phyloP scores from a whole-genome alignment of 2,797 vertebrate genomes.

The Tadarida brasiliensis region DNA sequence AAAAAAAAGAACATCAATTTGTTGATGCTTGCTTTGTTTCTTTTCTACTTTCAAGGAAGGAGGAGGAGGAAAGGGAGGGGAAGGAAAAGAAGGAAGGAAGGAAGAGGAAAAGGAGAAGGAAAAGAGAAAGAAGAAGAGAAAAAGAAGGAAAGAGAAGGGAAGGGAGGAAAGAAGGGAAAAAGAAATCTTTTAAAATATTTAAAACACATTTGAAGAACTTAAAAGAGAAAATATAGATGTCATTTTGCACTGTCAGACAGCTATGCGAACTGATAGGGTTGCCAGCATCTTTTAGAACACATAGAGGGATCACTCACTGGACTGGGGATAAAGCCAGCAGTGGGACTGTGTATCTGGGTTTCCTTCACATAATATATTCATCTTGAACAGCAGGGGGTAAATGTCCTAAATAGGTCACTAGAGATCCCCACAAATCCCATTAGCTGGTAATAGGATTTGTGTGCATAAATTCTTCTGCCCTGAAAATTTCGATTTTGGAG shows the following conservation, averaged over 20 bases:
- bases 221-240: constrained; percentile 41
- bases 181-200: neutral
- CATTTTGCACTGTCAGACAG: constrained; percentile 42
- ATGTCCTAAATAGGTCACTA: constrained; percentile 73
- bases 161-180: neutral
- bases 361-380: constrained; percentile 72
- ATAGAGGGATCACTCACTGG: neutral
- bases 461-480: constrained; percentile 29
- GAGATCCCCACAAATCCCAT: constrained; percentile 78
- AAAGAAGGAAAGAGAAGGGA: neutral
- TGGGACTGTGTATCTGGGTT: constrained; percentile 44
- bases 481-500: constrained; percentile 77
- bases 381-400: constrained; percentile 65
- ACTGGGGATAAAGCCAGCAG: constrained; percentile 57
- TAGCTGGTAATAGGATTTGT: constrained; percentile 74
- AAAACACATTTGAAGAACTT: neutral
- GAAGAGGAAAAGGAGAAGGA: neutral
- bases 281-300: constrained; percentile 59
- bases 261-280: neutral
- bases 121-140: too few relatives aligned
- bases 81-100: neutral
- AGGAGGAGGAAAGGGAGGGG: accelerated
- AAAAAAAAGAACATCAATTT: neutral
- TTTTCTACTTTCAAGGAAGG: neutral
- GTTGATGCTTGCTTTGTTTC: neutral